Evolutionary conservation across 2,888 invertebrate species (phyloP), one percentile per base, ranked within the genome.

Genomic region (Sepiola atlantica): DNA sequence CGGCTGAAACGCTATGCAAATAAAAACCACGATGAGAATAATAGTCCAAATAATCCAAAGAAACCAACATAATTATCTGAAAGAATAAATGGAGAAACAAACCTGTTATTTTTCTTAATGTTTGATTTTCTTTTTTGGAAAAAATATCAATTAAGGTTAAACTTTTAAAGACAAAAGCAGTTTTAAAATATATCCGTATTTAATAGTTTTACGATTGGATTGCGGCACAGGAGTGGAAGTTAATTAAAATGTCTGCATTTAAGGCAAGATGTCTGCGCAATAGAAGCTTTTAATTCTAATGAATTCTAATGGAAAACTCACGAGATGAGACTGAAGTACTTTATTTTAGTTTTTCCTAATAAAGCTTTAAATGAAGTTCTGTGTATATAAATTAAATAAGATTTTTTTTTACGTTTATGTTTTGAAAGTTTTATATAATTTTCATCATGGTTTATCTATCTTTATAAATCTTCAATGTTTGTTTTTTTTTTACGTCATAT

Each of bases 201-300:
- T 77, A n/a, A 77, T 77, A 77, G 77, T 77, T 77, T n/a, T 77
- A 61, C n/a, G 77, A n/a, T 77, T 20, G 0, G n/a, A 45, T 45
- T 45, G 45, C 45, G 8, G 8, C 45, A 45, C 45, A 45, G 45
- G 45, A 45, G n/a, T 14, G 21, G 32, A 77, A n/a, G 77, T 77
- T 77, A 77, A 77, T 61, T 61, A 61, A 24, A 12, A 77, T 77
- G 77, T 77, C 77, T 77, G 77, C 18, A 10, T 77, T 77, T 77
- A 77, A 77, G 4, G 77, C 45, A 77, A 77, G 77, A n/a, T 28
- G 77, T 77, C 77, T 77, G 77, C 14, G n/a, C 77, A 28, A n/a
- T n/a, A 77, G 16, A 77, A 77, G 77, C 77, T 77, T 77, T 77
- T 77, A 77, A 77, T n/a, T 77, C 77, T 77, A 77, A 77, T 77